phyloP scores from a whole-genome alignment of 2,797 vertebrate genomes.

The Atherinosoma microstoma region DNA sequence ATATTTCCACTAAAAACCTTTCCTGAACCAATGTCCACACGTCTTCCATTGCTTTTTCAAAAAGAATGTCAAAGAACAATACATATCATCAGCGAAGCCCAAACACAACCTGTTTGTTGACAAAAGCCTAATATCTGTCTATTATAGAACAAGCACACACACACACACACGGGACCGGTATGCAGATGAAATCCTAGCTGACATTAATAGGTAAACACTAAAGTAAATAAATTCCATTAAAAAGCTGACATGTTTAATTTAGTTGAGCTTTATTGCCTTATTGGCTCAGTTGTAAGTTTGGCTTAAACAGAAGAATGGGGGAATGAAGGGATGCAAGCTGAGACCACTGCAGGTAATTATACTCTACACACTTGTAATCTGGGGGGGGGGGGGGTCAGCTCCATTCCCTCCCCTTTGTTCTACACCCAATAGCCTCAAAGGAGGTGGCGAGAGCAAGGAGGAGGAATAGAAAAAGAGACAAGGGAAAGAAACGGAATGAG shows the following conservation, averaged over 20 bases:
- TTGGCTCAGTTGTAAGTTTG: slow-evolving; percentile 35
- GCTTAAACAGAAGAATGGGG: slow-evolving; percentile 23
- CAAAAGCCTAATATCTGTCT: slow-evolving; percentile 28
- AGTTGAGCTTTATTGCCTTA: slow-evolving; percentile 39
- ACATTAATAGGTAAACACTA: slow-evolving; percentile 66
- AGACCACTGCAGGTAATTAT: slow-evolving; percentile 70
- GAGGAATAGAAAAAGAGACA: slow-evolving; percentile 5
- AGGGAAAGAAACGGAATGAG: slow-evolving; percentile 8
- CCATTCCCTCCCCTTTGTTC: slow-evolving; percentile 60
- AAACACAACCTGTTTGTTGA: slow-evolving; percentile 23
- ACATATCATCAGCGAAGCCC: slow-evolving; percentile 19
- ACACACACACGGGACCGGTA: slow-evolving; percentile 21
- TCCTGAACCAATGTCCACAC: slow-evolving; percentile 40
- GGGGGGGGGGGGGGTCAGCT: slow-evolving; percentile 57
- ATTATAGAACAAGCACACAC: slow-evolving; percentile 30
- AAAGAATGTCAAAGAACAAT: slow-evolving; percentile 13
- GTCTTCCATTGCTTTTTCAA: slow-evolving; percentile 27
- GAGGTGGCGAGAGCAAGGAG: slow-evolving; percentile 18
- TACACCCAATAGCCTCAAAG: slow-evolving; percentile 63
- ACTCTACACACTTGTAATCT: slow-evolving; percentile 63
- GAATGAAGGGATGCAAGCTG: slow-evolving; percentile 25
- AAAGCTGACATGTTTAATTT: slow-evolving; percentile 72
- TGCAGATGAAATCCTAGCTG: slow-evolving; percentile 62
- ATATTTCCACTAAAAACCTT: slow-evolving; percentile 64
- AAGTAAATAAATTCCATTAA: slow-evolving; percentile 71